Evolutionary conservation across 2,888 invertebrate species (phyloP).

Genomic region (Sphecodes monilicornis): DNA sequence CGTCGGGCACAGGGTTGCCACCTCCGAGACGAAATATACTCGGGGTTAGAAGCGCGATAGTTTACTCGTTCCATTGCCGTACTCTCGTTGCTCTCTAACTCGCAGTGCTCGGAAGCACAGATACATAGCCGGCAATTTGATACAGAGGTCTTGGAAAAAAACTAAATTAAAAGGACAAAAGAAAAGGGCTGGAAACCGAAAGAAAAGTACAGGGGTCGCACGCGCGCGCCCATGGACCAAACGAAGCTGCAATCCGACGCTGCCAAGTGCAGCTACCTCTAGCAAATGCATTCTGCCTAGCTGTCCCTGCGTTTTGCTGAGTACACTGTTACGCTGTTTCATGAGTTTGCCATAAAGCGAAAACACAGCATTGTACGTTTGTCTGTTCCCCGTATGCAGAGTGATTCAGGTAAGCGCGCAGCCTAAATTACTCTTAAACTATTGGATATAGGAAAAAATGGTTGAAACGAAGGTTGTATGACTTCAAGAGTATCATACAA

Average conservation of each 20-base stretch:
- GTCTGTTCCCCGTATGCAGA: neutral
- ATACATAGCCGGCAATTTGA: slow-evolving; percentile 51
- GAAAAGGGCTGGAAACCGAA: slow-evolving; percentile 53
- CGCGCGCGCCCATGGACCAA: neutral
- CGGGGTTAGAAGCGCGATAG: slow-evolving; percentile 67
- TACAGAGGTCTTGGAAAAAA: slow-evolving; percentile 64
- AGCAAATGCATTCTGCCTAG: slow-evolving; percentile 15
- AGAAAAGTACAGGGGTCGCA: slow-evolving; percentile 57
- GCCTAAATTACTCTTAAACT: too few species aligned
- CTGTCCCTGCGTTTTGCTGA: slow-evolving; percentile 36
- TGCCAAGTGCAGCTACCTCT: slow-evolving; percentile 38
- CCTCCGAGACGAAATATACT: slow-evolving; percentile 60
- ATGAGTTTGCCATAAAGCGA: neutral
- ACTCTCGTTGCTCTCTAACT: slow-evolving; percentile 53
- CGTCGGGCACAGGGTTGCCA: slow-evolving; percentile 23
- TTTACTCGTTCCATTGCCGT: slow-evolving; percentile 63
- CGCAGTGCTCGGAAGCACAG: slow-evolving; percentile 20
- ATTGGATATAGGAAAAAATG: too few species aligned
- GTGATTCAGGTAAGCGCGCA: neutral
- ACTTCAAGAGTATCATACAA: too few species aligned
- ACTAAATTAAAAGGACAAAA: slow-evolving; percentile 75
- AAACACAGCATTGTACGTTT: neutral
- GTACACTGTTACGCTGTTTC: slow-evolving; percentile 21
- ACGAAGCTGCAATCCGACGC: slow-evolving; percentile 35
- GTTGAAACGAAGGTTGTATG: too few species aligned